These are phyloP conservation scores for Dicyrtomina minuta DNA, from an alignment of 2,888 invertebrate species.

Conservation along the genomic window DNA sequence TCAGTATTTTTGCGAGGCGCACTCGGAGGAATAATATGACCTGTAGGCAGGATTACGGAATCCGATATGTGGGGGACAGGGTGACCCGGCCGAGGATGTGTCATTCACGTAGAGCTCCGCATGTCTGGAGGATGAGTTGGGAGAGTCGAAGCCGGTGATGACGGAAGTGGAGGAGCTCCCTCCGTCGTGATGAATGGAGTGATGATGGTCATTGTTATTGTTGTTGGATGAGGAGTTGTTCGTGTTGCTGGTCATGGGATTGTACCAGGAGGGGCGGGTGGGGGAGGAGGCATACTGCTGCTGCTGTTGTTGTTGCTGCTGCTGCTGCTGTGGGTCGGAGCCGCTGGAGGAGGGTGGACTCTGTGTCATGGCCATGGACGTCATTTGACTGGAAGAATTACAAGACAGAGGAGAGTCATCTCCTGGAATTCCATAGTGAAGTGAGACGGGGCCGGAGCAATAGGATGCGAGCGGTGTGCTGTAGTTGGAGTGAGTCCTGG, in stretches of 20 bases:
- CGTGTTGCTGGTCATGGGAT: slow-evolving; percentile 31
- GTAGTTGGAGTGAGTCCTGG: neutral
- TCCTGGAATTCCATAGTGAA: slow-evolving; percentile 12
- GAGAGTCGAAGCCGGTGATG: slow-evolving; percentile 21
- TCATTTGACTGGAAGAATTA: neutral
- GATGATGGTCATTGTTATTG: slow-evolving; percentile 32
- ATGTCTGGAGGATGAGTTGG: slow-evolving; percentile 13
- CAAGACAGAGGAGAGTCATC: neutral
- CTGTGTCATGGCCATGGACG: neutral
- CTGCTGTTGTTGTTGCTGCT: neutral
- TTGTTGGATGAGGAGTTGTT: neutral
- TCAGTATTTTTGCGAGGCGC: slow-evolving; percentile 49
- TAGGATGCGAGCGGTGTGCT: slow-evolving; percentile 6
- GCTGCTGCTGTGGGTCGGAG: neutral
- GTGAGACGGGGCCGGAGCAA: slow-evolving; percentile 7
- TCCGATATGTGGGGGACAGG: slow-evolving; percentile 42
- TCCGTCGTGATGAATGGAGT: slow-evolving; percentile 31
- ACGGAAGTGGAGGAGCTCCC: slow-evolving; percentile 23
- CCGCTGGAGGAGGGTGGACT: slow-evolving; percentile 4
- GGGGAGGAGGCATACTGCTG: slow-evolving; percentile 7
- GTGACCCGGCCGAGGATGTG: slow-evolving; percentile 37
- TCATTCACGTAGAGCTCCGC: slow-evolving; percentile 22
- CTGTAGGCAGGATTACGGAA: slow-evolving; percentile 47
- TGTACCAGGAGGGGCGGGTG: slow-evolving; percentile 47
- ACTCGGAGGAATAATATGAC: slow-evolving; percentile 49